A percentile compares a stretch with the other conserved stretches of the same genome.
These are phyloP conservation scores for Sinosuthora webbiana DNA, from an alignment of 2,113 vertebrate species.

Conservation along the genomic window DNA sequence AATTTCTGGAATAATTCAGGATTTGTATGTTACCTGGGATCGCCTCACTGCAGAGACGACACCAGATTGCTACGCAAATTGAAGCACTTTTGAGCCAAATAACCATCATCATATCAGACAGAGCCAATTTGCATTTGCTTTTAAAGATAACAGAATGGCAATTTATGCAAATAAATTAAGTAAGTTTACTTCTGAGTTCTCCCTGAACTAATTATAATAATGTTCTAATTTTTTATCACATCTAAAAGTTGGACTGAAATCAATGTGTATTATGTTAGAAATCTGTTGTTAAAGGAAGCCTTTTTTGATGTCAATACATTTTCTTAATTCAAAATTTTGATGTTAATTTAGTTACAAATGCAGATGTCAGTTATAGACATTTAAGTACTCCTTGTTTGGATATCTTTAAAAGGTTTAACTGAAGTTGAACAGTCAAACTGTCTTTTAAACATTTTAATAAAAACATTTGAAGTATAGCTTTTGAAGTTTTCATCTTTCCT, in stretches of 20 bases:
- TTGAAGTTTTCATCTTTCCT: conserved; percentile 30
- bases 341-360: conserved; percentile 75
- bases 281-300: conserved; percentile 67
- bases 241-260: conserved; percentile 77
- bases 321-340: conserved; percentile 75
- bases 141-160: conserved; percentile 87
- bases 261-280: conserved; percentile 70
- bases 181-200: conserved; percentile 87
- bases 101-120: conserved; percentile 87
- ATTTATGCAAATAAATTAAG: conserved; percentile 89
- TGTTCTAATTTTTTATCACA: conserved; percentile 80
- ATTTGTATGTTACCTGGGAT: conserved; percentile 89
- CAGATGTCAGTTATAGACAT: conserved; percentile 63
- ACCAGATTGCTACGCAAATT: conserved; percentile 86
- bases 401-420: conserved; percentile 67
- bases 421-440: conserved; percentile 69
- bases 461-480: background rate
- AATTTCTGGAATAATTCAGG: conserved; percentile 92
- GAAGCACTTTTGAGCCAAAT: conserved; percentile 88
- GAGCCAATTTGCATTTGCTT: conserved; percentile 85
- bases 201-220: conserved; percentile 86
- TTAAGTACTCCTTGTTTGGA: conserved; percentile 60
- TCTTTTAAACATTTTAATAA: conserved; percentile 27
- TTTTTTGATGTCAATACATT: conserved; percentile 74
- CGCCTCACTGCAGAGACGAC: conserved; percentile 82